Evolutionary conservation across 2,113 vertebrate genomes (phyloP), one percentile per base, ranked within the genome.

Genomic region (Chinchilla lanigera): DNA sequence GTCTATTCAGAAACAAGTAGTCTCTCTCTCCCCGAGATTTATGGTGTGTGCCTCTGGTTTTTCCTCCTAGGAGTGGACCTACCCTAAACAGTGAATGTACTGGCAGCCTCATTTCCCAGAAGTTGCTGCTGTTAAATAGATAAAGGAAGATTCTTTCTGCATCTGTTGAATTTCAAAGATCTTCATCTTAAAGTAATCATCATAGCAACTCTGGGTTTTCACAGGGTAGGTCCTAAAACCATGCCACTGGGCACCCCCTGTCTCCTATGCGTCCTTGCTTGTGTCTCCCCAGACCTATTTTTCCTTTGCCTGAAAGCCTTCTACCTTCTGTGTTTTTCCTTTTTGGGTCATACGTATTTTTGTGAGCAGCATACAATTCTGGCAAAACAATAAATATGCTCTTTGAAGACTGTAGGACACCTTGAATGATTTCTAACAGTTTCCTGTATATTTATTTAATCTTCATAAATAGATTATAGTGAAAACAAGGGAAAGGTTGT

Each of bases 211-310:
- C n/a, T 44, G 26, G 52, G 11, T 19, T 54, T 30, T 50, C 28
- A 0, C 38, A 73, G 7, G 30, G 26, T 1, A 63, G 26, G 11
- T 33, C n/a, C 78, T 41, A 28, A 22, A 20, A 0, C 61, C n/a
- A 7, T 28, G 73, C 73, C 24, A 7, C 2, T 28, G 54, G 9
- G 1, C 1, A 10, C 7, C 24, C 35, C 33, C 4, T 0, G 5
- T 17, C 24, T 52, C 6, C 56, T 38, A 4, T 33, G 8, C 14
- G 56, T 71, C 47, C 75, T 82, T n/a, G 20, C 8, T n/a, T n/a
- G 56, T 20, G 38, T 38, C 26, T 50, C 85, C 13, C 5, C 47
- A 90, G 73, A 14, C 6, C 50, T 54, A 2, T 12, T 65, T 75
- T 67, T 11, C 47, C 41, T 67, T 30, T 44, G 38, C 65, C 47